Base-by-base conservation (phyloP, 64 coral and sea anemone genomes). In the Porites australiensis region DNA sequence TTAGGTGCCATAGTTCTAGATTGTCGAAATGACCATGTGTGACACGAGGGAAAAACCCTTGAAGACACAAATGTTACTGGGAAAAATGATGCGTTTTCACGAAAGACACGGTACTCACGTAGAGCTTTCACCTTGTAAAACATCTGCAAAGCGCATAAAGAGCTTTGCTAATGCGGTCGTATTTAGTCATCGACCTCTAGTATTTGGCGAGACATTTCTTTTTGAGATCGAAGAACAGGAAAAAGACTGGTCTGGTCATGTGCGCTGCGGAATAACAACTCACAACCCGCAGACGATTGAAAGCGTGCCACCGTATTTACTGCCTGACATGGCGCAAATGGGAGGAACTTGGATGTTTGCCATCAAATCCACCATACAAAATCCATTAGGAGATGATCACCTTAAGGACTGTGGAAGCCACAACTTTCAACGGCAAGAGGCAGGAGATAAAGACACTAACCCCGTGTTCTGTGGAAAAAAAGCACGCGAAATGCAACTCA, bases 91-190 rank as follows among this genome's bases (percentile, higher is more conserved):
- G 89, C 92, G 89, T 18, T 97, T 97, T 71, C 92, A 97, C 68
- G 66, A 87, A 5, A 91, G 93, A 62, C 95, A 97, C 67, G 95
- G 95, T 9, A 89, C 91, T 44, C 92, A 97, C 82, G 88, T 94
- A 4, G 13, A 68, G 58, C 77, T 97, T n/a, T 97, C 95, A 13
- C 49, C 75, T 8, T 77, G 84, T 68, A 90, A 87, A 71, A 97
- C 95, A 46, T 50, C 87, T 70, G 95, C 93, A 27, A 88, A 82
- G 20, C 83, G 95, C 23, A 44, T 77, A 44, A 97, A 97, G 81
- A 97, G 95, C 88, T 97, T 97, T 79, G 95, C 95, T 53, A 97
- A 97, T 77, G 95, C 95, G 45, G 95, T 97, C 11, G 88, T 97
- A 12, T 97, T 97, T 52, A 97, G 88, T 50, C 69, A 90, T 71